Conservation (phyloP, 2,888 invertebrate species). For the Ennomos fuscantarius region DNA sequence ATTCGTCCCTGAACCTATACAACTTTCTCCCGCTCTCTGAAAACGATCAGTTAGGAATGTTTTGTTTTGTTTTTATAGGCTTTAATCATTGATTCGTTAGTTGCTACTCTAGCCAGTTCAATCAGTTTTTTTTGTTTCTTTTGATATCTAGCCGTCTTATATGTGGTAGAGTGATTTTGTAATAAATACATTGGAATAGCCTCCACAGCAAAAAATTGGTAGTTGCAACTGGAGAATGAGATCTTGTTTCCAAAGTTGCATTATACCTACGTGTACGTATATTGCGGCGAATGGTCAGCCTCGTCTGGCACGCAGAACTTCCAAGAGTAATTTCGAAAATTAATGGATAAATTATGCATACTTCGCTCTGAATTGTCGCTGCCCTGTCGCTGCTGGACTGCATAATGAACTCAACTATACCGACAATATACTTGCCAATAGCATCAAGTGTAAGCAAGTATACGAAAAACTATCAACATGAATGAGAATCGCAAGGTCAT, state of each 20-base stretch:
- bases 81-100: slow-evolving; percentile 34
- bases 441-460: slow-evolving; percentile 48
- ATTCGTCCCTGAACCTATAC: slow-evolving; percentile 81
- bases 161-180: slow-evolving; percentile 15
- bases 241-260: slow-evolving; percentile 61
- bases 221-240: slow-evolving; percentile 8
- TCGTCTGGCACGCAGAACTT: slow-evolving; percentile 73
- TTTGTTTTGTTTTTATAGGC: slow-evolving; percentile 55
- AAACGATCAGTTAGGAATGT: slow-evolving; percentile 50
- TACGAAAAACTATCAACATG: slow-evolving; percentile 20
- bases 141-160: slow-evolving; percentile 13
- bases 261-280: slow-evolving; percentile 61
- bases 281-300: slow-evolving; percentile 67
- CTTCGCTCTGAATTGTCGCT: slow-evolving; percentile 76
- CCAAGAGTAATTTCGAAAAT: slow-evolving; percentile 78
- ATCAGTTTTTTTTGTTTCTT: slow-evolving; percentile 21
- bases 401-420: slow-evolving; percentile 70
- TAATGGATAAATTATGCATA: slow-evolving; percentile 82
- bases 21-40: slow-evolving; percentile 71
- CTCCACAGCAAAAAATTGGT: slow-evolving; percentile 37
- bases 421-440: slow-evolving; percentile 63
- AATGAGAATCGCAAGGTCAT: slow-evolving; percentile 11
- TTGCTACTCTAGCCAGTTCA: slow-evolving; percentile 9
- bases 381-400: slow-evolving; percentile 68
- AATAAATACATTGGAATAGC: slow-evolving; percentile 40